Percentiles rank a stretch among this genome's conserved stretches.
Evolutionary conservation across 2,888 invertebrate species (phyloP).

Genomic region (Plebejus argus): DNA sequence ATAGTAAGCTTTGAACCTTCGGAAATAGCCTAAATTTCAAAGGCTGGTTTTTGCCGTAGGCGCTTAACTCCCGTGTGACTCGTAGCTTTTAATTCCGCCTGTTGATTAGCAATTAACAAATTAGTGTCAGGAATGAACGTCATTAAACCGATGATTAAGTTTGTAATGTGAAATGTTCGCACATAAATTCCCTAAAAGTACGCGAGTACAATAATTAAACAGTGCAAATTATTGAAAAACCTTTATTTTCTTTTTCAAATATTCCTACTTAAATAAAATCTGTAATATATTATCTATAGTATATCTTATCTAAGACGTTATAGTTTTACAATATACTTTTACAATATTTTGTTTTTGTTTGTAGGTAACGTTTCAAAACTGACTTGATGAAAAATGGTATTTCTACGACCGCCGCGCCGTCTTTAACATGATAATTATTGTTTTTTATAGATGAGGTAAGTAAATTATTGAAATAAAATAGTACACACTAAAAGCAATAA

Average conservation of each 20-base stretch:
- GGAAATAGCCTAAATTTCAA: constrained; percentile 31
- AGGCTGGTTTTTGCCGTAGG: constrained; percentile 10
- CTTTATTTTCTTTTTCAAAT: no score
- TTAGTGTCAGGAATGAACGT: neutral
- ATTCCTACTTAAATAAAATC: no score
- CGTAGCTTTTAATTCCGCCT: neutral
- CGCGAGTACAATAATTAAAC: neutral
- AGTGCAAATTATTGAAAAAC: neutral
- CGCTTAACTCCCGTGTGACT: neutral
- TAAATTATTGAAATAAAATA: no score
- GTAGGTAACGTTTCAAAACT: no score
- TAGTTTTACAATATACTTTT: no score
- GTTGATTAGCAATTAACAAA: neutral
- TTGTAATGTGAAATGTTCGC: neutral
- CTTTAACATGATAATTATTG: no score
- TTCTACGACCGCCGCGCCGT: no score
- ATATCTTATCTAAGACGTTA: no score
- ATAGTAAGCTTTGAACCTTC: constrained; percentile 35
- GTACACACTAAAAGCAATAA: neutral
- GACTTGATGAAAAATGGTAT: no score
- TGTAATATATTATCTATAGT: no score
- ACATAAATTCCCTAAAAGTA: neutral
- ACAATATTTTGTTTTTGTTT: no score
- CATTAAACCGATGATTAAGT: neutral
- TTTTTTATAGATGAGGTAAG: no score